Evolutionary conservation across 1,140 invertebrate species (phyloP), one percentile per base, ranked within the genome.

Genomic region (Planococcus citri): DNA sequence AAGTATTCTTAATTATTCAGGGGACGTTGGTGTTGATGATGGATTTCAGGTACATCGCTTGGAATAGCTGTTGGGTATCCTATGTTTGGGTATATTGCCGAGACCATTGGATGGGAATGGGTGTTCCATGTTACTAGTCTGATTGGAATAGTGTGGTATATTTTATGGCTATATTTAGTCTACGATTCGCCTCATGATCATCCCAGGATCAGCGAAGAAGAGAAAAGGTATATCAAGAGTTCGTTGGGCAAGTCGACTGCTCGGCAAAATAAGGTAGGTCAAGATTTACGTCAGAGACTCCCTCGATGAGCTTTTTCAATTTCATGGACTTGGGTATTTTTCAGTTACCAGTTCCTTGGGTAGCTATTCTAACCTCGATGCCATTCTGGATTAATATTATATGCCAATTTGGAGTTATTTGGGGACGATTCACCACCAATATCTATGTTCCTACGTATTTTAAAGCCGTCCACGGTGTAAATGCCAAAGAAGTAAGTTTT

Each of bases 361-460:
- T 76, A 41, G 73, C 78, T 1, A 90, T 95, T 68, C 73, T 91
- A 0, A 86, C 81, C 0, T 92, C 90, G 0, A 72, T 80, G 1
- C 86, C 91, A 0, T 82, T 95, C 0, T 92, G 88, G 88, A 84
- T 91, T 27, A 85, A 89, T 69, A 82, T 88, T 60, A 74, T 88
- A 0, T 84, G 86, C 0, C 89, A 95, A 76, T 88, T 88, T 81
- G 88, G 90, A 14, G 85, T 86, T 61, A 85, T 89, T 73, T 96
- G 91, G 91, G 89, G 89, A 1, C 84, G 92, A 33, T 90, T 93
- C 71, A 94, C 90, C 0, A 78, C 94, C 67, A 85, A 94, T 75
- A 91, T 89, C 0, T 86, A 91, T 74, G 81, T 91, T 0, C 94
- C 94, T 0, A 90, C 87, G 0, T 96, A 94, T 76, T 87, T 96